These are phyloP conservation scores for Parnassius mnemosyne DNA, from an alignment of 2,888 invertebrate genomes.

Conservation along the genomic window DNA sequence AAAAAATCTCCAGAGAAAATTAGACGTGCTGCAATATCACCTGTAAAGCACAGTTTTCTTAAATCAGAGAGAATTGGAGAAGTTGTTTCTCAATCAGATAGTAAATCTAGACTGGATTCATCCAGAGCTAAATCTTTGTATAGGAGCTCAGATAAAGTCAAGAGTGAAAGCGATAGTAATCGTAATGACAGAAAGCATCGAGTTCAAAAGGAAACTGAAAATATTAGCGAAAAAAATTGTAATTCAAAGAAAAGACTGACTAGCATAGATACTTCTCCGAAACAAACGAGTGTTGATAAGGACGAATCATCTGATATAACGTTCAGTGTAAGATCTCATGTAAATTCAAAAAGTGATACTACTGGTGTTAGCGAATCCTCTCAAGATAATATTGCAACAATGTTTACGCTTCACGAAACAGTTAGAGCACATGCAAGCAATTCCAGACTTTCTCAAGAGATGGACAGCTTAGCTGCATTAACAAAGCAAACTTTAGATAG, in stretches of 20 bases:
- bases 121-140: constrained; percentile 50
- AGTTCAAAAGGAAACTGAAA: constrained; percentile 76
- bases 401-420: constrained; percentile 73
- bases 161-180: constrained; percentile 66
- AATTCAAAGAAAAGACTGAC: constrained; percentile 80
- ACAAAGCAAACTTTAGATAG: constrained; percentile 85
- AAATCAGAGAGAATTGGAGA: constrained; percentile 36
- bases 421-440: constrained; percentile 63
- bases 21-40: constrained; percentile 56
- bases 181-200: constrained; percentile 70
- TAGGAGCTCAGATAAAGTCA: constrained; percentile 68
- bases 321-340: constrained; percentile 53
- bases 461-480: constrained; percentile 83
- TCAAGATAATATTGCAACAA: constrained; percentile 56
- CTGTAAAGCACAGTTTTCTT: constrained; percentile 61
- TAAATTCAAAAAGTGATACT: constrained; percentile 48
- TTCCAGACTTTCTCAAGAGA: constrained; percentile 78
- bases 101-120: constrained; percentile 57
- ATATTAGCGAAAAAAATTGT: constrained; percentile 77
- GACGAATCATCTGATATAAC: constrained; percentile 59
- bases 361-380: constrained; percentile 50
- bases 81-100: constrained; percentile 47
- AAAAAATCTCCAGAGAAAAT: constrained; percentile 61
- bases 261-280: constrained; percentile 76
- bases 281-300: constrained; percentile 62